These are phyloP conservation scores for Pipistrellus nathusii DNA, from an alignment of 2,797 vertebrate species.

Conservation along the genomic window DNA sequence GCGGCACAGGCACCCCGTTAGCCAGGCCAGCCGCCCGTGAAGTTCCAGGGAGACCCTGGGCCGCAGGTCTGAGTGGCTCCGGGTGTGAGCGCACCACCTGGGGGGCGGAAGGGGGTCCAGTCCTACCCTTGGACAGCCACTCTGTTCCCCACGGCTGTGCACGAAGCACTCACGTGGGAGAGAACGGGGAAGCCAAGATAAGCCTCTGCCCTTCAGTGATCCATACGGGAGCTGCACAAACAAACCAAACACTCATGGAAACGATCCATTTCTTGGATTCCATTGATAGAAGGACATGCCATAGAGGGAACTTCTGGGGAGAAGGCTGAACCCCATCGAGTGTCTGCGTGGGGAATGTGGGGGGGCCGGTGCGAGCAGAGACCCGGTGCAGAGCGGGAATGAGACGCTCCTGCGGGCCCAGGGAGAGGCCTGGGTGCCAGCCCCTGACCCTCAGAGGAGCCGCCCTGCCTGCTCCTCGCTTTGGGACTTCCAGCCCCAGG, in stretches of 20 bases:
- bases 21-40: background rate
- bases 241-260: background rate
- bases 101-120: background rate
- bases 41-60: background rate
- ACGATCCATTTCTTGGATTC: background rate
- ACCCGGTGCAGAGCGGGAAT: background rate
- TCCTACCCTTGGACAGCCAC: background rate
- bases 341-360: background rate
- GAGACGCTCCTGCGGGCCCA: fast-evolving
- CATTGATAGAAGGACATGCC: background rate
- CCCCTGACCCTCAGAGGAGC: too few species aligned
- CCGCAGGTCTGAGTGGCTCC: background rate
- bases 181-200: background rate
- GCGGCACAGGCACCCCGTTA: background rate
- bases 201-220: background rate
- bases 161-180: fast-evolving
- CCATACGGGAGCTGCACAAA: too few species aligned
- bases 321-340: background rate
- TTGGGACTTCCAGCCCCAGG: background rate
- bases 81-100: too few species aligned
- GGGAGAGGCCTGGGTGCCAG: too few species aligned
- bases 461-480: too few species aligned
- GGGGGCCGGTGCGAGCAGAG: background rate
- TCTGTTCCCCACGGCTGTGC: fast-evolving
- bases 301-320: background rate